These are phyloP conservation scores for Steatornis caripensis DNA, from an alignment of 2,113 vertebrate species.

Conservation along the genomic window DNA sequence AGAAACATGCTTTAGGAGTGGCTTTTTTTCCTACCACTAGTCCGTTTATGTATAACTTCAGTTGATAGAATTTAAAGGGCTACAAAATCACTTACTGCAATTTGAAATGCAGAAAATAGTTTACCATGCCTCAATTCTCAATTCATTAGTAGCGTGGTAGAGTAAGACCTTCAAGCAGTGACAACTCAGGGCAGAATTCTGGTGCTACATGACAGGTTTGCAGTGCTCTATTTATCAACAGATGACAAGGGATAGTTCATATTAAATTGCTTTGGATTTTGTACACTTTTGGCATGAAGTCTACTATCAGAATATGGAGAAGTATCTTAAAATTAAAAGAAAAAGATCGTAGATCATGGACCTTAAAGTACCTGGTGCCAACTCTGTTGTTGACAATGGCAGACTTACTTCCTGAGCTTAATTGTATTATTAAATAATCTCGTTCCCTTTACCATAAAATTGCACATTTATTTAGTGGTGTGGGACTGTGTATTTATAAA, in stretches of 20 bases:
- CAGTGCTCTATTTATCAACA: conserved; percentile 64
- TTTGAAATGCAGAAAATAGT: conserved; percentile 64
- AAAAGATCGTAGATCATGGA: not conserved
- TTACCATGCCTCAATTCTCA: conserved; percentile 39
- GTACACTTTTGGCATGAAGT: conserved; percentile 7
- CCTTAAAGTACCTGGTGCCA: not conserved
- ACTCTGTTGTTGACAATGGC: not conserved
- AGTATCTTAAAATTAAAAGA: not conserved
- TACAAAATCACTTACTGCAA: conserved; percentile 51
- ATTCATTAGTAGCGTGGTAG: conserved; percentile 66
- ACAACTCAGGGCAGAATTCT: conserved; percentile 62
- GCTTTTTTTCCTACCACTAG: not conserved
- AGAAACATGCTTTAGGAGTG: not conserved
- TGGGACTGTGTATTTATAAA: not conserved
- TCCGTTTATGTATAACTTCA: not conserved
- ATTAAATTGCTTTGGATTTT: conserved; percentile 26
- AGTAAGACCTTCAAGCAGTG: conserved; percentile 73
- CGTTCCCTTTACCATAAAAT: not conserved
- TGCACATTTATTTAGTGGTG: not conserved
- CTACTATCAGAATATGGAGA: not conserved
- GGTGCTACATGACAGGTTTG: conserved; percentile 45
- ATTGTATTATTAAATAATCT: not conserved
- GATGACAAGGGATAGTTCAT: conserved; percentile 55
- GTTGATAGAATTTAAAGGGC: not conserved
- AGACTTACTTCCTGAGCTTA: not conserved